Base-by-base conservation (phyloP, 2,113 vertebrate species). In the Oceanodroma tethys region DNA sequence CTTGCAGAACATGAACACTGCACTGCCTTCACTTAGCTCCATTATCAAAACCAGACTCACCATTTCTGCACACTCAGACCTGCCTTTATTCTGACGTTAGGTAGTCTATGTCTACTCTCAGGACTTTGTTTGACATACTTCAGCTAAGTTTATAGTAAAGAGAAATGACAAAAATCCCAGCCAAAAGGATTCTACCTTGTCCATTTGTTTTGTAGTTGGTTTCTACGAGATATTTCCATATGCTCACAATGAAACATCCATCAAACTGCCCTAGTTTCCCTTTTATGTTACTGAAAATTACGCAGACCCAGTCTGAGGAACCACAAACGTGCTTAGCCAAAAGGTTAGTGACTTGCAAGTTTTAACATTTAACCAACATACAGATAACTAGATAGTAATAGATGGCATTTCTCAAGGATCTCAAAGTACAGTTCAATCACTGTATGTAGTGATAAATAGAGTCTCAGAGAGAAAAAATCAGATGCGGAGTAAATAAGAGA, bases 311-410 rank as follows among this genome's bases (percentile, higher is more conserved):
- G 5, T 11, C 23, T 34, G 45, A 65, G 42, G 63, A 90, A 52
- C 10, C 14, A 63, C 48, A 34, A 7, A 16, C 0, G 0, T 67
- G n/a, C 38, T 78, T 25, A 74, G 59, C 25, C 45, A 65, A 56
- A 80, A 48, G 6, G 14, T 70, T 65, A 63, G 43, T 30, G 40
- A 16, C 36, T 86, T 88, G 40, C 26, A 26, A 0, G 0, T 65
- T 90, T 87, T 75, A 60, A 36, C 18, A 38, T 34, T 79, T 80
- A 53, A 72, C 40, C 42, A 52, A 34, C 34, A n/a, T 34, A 30
- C 29, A 70, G 21, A 16, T 65, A 72, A 40, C 8, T 82, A 59
- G 22, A 19, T 30, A 65, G 13, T 9, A 65, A 48, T 5, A 55
- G 30, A 21, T 55, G 38, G 13, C 15, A 56, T 68, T 88, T 68